A percentile compares a stretch with the other conserved stretches of the same genome.
Evolutionary conservation across 2,113 vertebrate species (phyloP).

Genomic region (Spilogale gracilis): DNA sequence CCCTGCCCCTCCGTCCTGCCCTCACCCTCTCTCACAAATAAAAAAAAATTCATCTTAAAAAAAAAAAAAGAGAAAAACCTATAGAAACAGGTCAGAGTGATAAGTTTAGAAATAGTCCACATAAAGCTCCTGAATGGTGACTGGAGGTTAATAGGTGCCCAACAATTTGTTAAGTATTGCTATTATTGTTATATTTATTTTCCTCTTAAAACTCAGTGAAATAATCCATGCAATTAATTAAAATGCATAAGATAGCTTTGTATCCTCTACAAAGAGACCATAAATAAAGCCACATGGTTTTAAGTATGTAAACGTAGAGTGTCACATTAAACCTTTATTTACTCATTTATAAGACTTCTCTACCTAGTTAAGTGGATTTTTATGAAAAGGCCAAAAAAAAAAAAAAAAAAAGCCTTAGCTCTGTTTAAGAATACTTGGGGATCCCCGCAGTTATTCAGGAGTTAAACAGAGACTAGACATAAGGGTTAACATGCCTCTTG

Average conservation of each 20-base stretch:
- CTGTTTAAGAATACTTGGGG: neutral
- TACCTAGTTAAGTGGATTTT: constrained; percentile 9
- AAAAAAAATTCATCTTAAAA: neutral
- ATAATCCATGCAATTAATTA: constrained; percentile 49
- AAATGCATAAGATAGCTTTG: constrained; percentile 16
- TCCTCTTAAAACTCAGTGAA: constrained; percentile 44
- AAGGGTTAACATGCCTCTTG: neutral
- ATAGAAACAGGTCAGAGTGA: neutral
- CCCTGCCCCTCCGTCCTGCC: neutral
- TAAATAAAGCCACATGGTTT: neutral
- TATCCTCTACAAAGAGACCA: neutral
- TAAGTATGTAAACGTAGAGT: constrained; percentile 25
- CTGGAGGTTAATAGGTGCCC: neutral
- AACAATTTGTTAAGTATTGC: neutral
- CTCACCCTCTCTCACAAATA: neutral
- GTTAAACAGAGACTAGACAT: neutral
- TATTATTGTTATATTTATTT: neutral
- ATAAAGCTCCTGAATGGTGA: neutral
- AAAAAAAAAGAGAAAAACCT: neutral
- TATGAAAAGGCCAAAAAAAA: constrained; percentile 13
- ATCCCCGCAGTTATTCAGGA: neutral
- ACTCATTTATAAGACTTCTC: constrained; percentile 22
- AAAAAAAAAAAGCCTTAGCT: neutral
- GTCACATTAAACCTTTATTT: constrained; percentile 35
- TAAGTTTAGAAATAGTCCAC: neutral